phyloP scores from a whole-genome alignment of 2,113 vertebrate species.

The Elgaria multicarinata region DNA sequence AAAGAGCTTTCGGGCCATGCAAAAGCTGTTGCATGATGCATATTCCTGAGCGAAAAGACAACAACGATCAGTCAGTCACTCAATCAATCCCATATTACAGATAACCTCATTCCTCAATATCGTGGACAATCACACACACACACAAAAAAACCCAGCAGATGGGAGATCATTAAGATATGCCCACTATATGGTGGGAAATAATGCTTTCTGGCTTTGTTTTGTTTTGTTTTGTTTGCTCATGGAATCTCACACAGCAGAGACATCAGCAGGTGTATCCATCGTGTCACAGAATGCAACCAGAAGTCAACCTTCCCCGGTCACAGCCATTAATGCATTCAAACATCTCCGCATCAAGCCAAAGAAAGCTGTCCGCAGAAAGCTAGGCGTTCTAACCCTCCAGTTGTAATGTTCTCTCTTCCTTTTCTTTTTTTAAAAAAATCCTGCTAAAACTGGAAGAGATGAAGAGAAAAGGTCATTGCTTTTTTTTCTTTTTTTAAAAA shows the following conservation, averaged over 20 bases:
- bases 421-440: neutral
- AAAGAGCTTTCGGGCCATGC: neutral
- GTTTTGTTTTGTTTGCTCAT: neutral
- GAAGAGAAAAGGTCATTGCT: slow-evolving; percentile 17
- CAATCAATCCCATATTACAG: neutral
- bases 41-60: too few species aligned
- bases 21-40: neutral
- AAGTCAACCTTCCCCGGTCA: neutral
- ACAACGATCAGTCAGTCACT: neutral
- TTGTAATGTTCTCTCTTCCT: neutral
- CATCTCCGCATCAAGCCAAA: neutral
- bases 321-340: neutral
- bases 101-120: neutral
- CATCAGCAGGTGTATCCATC: too few species aligned
- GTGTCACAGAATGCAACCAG: neutral
- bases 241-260: neutral
- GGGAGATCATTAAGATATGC: neutral
- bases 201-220: neutral
- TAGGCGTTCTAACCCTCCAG: neutral
- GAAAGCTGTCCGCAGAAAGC: neutral
- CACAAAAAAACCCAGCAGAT: too few species aligned
- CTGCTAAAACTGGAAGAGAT: neutral
- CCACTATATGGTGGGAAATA: neutral
- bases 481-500: too few species aligned
- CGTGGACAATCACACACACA: neutral